Base-by-base conservation (phyloP, 2,113 vertebrate genomes). In the Callipepla squamata region DNA sequence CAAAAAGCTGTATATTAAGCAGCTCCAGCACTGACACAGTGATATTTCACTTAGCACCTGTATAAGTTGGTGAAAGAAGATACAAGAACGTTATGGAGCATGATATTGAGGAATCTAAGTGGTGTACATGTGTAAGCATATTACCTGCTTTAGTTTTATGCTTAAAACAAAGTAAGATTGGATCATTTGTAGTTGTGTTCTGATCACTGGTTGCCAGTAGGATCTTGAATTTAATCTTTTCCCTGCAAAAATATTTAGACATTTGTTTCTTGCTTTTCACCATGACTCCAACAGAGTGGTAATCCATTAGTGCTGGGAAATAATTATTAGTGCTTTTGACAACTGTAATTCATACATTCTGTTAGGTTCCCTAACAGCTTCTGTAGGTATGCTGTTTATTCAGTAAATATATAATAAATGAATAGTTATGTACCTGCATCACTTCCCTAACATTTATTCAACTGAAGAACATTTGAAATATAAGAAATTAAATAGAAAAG, bases 111-210 rank as follows among this genome's bases (percentile, higher is more conserved):
- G 44, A 68, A 86, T 20, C 10, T 65, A 20, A 15, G 53, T 6
- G 2, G 16, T 6, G 20, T 16, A 21, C 13, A 13, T 15, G 11
- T 34, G 21, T 2, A 6, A 30, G 2, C 4, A 13, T 1, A 36
- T 38, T 22, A 42, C 7, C 22, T 17, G 3, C 36, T 78, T 7
- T 1, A 48, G 10, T 28, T 75, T 11, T 40, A 9, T 10, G n/a
- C 20, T 58, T 59, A 51, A 93, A 88, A 44, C 5, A 65, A 32
- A 6, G 17, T 15, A 77, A 70, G 61, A 74, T 13, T 42, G 21
- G 50, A 34, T 47, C 18, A 38, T 51, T 68, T 68, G 32, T 50
- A 79, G 28, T 10, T 57, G 32, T 42, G 23, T 45, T 92, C 22
- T 44, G 10, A 68, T 53, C 34, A 50, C 53, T 22, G 7, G 25